phyloP scores from a whole-genome alignment of 2,797 vertebrate genomes.

The Catamblyrhynchus diadema region DNA sequence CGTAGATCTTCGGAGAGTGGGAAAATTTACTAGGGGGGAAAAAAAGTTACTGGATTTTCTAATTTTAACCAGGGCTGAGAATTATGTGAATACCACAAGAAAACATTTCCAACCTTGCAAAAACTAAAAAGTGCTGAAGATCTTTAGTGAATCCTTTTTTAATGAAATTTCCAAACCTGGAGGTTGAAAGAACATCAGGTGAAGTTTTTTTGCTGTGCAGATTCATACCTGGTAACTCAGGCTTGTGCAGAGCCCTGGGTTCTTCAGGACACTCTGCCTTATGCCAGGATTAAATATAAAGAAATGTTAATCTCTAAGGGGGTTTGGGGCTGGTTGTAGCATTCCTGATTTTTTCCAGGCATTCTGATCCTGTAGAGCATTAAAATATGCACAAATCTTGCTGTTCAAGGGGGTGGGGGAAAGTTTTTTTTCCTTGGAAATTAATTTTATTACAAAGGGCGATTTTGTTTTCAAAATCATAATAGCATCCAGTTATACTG shows the following conservation, averaged over 20 bases:
- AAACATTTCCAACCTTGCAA: conserved; percentile 43
- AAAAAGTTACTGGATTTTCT: conserved; percentile 25
- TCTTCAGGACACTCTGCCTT: neutral
- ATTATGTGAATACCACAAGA: conserved; percentile 42
- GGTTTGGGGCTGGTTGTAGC: neutral
- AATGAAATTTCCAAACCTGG: conserved; percentile 61
- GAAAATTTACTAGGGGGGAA: neutral
- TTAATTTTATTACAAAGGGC: neutral
- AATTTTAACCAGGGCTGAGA: conserved; percentile 55
- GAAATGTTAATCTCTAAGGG: neutral
- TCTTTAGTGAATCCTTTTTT: conserved; percentile 51
- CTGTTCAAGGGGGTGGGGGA: neutral
- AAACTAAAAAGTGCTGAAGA: conserved; percentile 20
- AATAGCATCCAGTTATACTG: neutral
- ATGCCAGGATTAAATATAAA: neutral
- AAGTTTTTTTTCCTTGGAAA: neutral
- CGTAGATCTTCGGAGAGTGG: conserved; percentile 11
- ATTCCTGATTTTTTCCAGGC: conserved; percentile 31
- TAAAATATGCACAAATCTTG: neutral
- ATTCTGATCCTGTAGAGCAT: neutral
- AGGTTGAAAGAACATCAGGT: conserved; percentile 48
- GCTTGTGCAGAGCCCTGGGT: neutral
- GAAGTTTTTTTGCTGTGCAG: neutral
- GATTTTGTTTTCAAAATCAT: neutral
- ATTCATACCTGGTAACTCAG: neutral